Evolutionary conservation across 2,113 vertebrate species (phyloP).

Genomic region (Variabilichromis moorii): DNA sequence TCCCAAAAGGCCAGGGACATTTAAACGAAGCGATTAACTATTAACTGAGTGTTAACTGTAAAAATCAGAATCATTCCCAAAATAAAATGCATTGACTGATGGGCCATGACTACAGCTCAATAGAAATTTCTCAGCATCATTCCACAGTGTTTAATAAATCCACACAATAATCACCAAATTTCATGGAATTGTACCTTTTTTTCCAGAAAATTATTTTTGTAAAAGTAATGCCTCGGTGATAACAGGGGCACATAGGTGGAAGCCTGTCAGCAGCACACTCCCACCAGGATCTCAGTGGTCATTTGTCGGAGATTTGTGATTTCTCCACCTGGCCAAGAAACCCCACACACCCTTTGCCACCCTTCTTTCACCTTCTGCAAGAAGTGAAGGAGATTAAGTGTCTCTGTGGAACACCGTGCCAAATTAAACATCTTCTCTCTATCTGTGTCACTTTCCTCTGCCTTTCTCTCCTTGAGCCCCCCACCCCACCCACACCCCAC

Average conservation of each 20-base stretch:
- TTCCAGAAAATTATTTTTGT: neutral
- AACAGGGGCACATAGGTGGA: neutral
- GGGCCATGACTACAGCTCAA: neutral
- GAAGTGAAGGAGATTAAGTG: constrained; percentile 40
- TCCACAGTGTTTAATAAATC: neutral
- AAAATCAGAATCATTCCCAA: neutral
- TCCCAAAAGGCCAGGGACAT: neutral
- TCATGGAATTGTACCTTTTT: neutral
- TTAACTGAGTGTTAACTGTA: constrained; percentile 18
- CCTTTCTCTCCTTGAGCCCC: neutral
- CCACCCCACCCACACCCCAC: neutral
- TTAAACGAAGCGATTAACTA: neutral
- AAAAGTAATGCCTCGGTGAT: neutral
- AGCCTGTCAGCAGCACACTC: neutral
- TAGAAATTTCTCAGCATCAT: neutral
- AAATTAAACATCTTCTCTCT: constrained; percentile 47
- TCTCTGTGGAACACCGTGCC: constrained; percentile 1
- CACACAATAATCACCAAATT: neutral
- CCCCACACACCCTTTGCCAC: neutral
- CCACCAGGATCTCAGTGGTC: neutral
- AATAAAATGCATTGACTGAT: constrained; percentile 16
- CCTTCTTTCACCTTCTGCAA: constrained; percentile 16
- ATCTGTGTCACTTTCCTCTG: constrained; percentile 22
- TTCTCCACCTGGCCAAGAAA: neutral
- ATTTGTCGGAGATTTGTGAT: constrained; percentile 17